Percentiles rank a stretch among this genome's conserved stretches.
Evolutionary conservation across 1,140 invertebrate genomes (phyloP).

Genomic region (Ceratosolen solmsi): DNA sequence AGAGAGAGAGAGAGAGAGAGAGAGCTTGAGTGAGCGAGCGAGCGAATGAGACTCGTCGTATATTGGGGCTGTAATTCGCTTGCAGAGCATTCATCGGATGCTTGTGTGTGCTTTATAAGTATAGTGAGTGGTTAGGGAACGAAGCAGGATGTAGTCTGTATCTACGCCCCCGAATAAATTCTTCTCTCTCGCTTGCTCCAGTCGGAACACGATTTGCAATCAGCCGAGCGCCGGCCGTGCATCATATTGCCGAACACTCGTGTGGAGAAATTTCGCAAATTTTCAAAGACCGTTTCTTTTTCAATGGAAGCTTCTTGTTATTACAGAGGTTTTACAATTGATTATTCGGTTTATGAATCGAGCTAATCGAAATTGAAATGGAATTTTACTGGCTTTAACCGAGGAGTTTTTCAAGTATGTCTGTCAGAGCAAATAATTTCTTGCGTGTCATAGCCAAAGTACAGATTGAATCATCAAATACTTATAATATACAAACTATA

Average conservation of each 20-base stretch:
- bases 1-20: background rate
- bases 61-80: slow-evolving; percentile 15
- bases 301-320: background rate
- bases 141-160: slow-evolving; percentile 63
- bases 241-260: slow-evolving; percentile 51
- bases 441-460: background rate
- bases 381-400: background rate
- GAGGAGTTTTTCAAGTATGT: background rate
- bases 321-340: background rate
- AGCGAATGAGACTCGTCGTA: background rate
- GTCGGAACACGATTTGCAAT: slow-evolving; percentile 53
- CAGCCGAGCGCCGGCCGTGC: slow-evolving; percentile 7
- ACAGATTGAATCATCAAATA: background rate
- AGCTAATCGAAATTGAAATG: background rate
- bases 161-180: slow-evolving; percentile 61
- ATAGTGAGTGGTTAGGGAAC: slow-evolving; percentile 47
- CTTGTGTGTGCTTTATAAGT: slow-evolving; percentile 48
- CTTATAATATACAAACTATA: too few relatives aligned
- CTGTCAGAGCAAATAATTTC: background rate
- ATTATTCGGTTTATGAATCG: background rate
- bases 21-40: background rate
- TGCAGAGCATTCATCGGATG: slow-evolving; percentile 51
- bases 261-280: background rate
- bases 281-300: background rate
- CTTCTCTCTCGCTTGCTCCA: slow-evolving; percentile 48